Evolutionary conservation across 2,888 invertebrate genomes (phyloP).

Genomic region (Tipula helvola): DNA sequence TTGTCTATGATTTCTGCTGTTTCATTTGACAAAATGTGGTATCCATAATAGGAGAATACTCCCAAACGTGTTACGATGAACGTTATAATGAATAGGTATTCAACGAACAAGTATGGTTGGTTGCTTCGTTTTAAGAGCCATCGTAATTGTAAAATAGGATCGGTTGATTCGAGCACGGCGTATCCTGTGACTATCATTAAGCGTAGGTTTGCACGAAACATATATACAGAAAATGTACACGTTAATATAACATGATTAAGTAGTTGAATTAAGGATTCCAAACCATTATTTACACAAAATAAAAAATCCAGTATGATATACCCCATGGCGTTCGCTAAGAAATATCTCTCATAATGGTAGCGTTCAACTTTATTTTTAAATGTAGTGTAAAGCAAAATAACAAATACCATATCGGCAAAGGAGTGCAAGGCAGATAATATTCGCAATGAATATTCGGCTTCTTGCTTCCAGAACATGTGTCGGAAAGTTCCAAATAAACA

Average conservation of each 20-base stretch:
- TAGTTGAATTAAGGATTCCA: not conserved
- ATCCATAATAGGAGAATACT: not conserved
- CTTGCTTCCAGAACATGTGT: not conserved
- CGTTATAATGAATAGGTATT: not conserved
- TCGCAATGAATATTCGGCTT: not conserved
- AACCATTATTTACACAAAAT: not conserved
- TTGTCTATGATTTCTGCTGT: not conserved
- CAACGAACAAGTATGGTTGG: not conserved
- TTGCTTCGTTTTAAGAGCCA: conserved; percentile 34
- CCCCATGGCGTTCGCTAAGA: not conserved
- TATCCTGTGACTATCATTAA: conserved; percentile 27
- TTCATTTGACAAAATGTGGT: not conserved
- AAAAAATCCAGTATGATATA: not conserved
- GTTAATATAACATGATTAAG: not conserved
- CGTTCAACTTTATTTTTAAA: not conserved
- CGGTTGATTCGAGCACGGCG: conserved; percentile 46
- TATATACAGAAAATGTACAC: not conserved
- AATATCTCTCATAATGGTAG: not conserved
- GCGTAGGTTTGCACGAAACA: not conserved
- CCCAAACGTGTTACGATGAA: not conserved
- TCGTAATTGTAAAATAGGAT: conserved; percentile 46
- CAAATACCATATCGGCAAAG: not conserved
- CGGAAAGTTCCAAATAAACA: not conserved
- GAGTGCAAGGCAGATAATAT: not conserved
- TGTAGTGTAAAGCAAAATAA: not conserved